Evolutionary conservation across 2,113 vertebrate genomes (phyloP), one percentile per base, ranked within the genome.

Genomic region (Petroica traversi): DNA sequence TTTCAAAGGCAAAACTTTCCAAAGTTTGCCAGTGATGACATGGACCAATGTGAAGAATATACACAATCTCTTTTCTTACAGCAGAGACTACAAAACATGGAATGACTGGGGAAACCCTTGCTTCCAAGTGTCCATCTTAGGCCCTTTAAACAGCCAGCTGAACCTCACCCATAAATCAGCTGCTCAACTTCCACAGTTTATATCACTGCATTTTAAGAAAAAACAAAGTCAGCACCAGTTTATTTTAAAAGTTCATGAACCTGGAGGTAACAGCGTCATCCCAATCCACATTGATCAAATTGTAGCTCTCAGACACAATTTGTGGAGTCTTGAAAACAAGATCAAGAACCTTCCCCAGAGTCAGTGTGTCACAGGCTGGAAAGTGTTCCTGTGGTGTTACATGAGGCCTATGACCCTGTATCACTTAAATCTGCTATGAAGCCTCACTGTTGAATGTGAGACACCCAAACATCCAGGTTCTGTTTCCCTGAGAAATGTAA

Each of bases 221-320:
- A 91, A 86, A 63, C 61, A 92, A 91, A 94, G 31, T 8, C 73
- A 72, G 88, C 9, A 18, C 18, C 92, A 71, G 69, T 94, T 95
- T 96, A 95, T 48, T 89, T 92, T 61, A 72, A 8, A 87, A 93
- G 95, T 95, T 96, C 95, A 41, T 57, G 93, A 96, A 94, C 90
- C 62, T 90, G 54, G 58, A 43, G 28, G 23, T 45, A 93, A 82
- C 23, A 89, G 74, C 54, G 12, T 79, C 80, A 89, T 81, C 80
- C 52, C 78, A 69, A 76, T 76, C n/a, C 64, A 16, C 66, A 82
- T 34, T 52, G 85, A 94, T 82, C 78, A 88, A 92, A 79, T 2
- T 29, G 45, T 36, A 92, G 54, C 36, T 59, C 85, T 71, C 40
- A 48, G 62, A 12, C 66, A 85, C 74, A 66, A 82, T 76, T 85